Percentiles rank a stretch among this genome's conserved stretches.
Evolutionary conservation across 1,140 invertebrate genomes (phyloP).

Genomic region (Nomia melanderi): DNA sequence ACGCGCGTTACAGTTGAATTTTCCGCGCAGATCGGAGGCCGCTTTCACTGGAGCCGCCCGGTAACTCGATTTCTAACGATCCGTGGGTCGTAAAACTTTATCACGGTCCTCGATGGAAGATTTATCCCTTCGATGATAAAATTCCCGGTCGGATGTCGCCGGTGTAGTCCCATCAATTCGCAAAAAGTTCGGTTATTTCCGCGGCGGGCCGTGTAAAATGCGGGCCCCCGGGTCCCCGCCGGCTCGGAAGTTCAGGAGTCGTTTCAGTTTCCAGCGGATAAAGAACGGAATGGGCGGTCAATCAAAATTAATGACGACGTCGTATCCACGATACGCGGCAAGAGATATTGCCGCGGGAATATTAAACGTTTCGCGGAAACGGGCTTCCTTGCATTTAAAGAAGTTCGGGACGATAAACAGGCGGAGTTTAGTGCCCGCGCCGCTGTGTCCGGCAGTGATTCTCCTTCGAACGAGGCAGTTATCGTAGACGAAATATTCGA

Average conservation of each 20-base stretch:
- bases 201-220: no score
- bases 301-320: neutral
- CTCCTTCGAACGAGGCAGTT: neutral
- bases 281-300: neutral
- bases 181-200: no score
- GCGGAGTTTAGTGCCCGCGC: neutral
- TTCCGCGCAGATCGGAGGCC: no score
- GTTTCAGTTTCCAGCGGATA: neutral
- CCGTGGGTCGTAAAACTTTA: no score
- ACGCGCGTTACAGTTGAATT: no score
- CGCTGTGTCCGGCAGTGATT: neutral
- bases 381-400: slow-evolving; percentile 1
- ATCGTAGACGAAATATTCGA: no score
- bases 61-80: no score
- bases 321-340: neutral
- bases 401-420: slow-evolving; percentile 1
- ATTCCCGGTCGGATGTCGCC: neutral
- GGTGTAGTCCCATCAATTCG: no score
- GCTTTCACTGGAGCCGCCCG: no score
- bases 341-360: slow-evolving; percentile 9
- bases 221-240: no score
- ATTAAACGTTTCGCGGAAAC: slow-evolving; percentile 11
- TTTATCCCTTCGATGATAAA: no score
- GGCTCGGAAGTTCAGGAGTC: neutral
- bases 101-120: neutral